Conservation (phyloP, 1,140 invertebrate genomes). For the Maconellicoccus hirsutus region DNA sequence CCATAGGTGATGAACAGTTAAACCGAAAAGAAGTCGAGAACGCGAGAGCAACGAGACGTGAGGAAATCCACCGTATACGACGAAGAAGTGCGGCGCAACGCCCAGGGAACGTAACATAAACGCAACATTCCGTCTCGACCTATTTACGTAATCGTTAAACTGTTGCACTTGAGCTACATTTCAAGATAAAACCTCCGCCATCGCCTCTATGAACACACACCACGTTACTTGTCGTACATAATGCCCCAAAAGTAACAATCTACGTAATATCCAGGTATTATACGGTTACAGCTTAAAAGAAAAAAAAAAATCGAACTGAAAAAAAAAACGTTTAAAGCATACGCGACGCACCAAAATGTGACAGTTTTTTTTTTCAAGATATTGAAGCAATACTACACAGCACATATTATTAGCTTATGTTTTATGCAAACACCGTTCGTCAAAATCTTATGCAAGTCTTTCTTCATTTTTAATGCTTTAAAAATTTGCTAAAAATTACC, state of each 20-base stretch:
- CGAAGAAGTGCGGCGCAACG: background rate
- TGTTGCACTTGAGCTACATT: slow-evolving; percentile 22
- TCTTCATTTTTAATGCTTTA: background rate
- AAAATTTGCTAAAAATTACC: too few species aligned
- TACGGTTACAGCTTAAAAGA: too few species aligned
- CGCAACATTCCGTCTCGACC: slow-evolving; percentile 21
- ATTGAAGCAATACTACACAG: background rate
- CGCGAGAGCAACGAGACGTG: background rate
- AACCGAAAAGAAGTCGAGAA: background rate
- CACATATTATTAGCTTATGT: background rate
- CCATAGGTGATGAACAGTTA: background rate
- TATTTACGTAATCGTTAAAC: slow-evolving; percentile 21
- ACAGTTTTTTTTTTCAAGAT: background rate
- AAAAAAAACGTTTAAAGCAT: background rate
- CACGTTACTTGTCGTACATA: background rate
- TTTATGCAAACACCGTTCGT: slow-evolving; percentile 7
- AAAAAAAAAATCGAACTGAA: background rate
- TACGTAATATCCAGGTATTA: slow-evolving; percentile 2
- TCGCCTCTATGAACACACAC: slow-evolving; percentile 10
- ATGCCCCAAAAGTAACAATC: background rate
- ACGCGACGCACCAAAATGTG: background rate
- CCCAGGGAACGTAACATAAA: slow-evolving; percentile 5
- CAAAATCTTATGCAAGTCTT: background rate
- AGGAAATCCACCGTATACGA: background rate
- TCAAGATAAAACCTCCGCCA: slow-evolving; percentile 13